Percentiles rank a stretch among this genome's conserved stretches.
Evolutionary conservation across 2,888 invertebrate genomes (phyloP).

Genomic region (Oscheius onirici): DNA sequence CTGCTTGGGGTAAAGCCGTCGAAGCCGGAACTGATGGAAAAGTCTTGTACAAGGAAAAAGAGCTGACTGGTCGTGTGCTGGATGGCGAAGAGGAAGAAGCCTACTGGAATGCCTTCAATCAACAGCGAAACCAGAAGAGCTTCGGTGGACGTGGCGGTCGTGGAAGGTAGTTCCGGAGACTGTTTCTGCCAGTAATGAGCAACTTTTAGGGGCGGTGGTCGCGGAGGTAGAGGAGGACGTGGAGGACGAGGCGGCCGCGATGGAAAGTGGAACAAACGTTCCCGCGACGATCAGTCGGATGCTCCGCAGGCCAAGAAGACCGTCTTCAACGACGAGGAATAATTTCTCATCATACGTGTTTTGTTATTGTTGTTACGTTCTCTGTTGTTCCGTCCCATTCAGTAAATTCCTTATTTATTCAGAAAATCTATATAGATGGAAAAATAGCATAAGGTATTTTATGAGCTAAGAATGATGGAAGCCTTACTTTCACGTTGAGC

Average conservation of each 20-base stretch:
- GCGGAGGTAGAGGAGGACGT: constrained; percentile 43
- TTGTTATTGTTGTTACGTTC: neutral
- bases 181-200: too few relatives aligned
- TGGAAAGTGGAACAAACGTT: constrained; percentile 6
- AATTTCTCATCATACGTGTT: neutral
- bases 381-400: neutral
- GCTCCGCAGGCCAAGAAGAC: constrained; percentile 22
- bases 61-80: constrained; percentile 51
- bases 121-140: constrained; percentile 49
- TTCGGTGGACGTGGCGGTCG: constrained; percentile 40
- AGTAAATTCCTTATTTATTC: neutral
- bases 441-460: too few relatives aligned
- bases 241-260: constrained; percentile 36
- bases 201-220: constrained; percentile 46
- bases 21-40: constrained; percentile 62
- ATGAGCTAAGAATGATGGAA: too few relatives aligned
- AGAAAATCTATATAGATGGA: too few relatives aligned
- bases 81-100: constrained; percentile 69
- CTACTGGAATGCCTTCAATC: constrained; percentile 68
- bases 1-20: constrained; percentile 64
- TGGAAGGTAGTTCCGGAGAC: neutral
- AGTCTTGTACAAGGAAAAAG: constrained; percentile 53
- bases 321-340: constrained; percentile 17
- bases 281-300: neutral
- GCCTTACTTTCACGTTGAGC: neutral